Percentiles rank a stretch among this genome's conserved stretches.
These are phyloP conservation scores for Origma solitaria DNA, from an alignment of 2,113 vertebrate genomes.

Conservation along the genomic window DNA sequence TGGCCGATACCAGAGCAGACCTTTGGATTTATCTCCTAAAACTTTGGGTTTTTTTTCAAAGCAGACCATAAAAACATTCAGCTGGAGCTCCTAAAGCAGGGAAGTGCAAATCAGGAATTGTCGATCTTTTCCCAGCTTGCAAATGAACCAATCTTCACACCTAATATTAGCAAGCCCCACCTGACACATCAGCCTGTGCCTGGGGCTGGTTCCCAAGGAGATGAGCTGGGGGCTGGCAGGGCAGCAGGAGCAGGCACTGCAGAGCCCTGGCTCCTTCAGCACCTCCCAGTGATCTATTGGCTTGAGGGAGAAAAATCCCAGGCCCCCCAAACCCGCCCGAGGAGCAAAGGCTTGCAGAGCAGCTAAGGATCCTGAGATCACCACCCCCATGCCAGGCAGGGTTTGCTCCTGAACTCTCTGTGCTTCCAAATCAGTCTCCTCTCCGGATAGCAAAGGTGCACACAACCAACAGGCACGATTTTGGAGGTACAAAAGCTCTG, in stretches of 20 bases:
- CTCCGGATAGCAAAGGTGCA: not conserved
- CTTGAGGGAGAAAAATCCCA: not conserved
- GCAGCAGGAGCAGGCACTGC: not conserved
- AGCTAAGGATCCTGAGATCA: not conserved
- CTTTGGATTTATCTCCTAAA: not conserved
- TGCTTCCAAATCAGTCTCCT: not conserved
- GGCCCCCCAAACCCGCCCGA: rapidly evolving
- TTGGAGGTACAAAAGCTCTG: not conserved
- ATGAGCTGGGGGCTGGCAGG: not conserved
- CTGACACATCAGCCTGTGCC: not conserved
- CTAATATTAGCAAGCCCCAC: not conserved
- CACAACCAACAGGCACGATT: rapidly evolving
- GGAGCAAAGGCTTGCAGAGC: not conserved
- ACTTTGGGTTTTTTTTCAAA: not conserved
- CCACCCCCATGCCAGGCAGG: not conserved
- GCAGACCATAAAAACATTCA: rapidly evolving
- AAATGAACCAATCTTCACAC: not conserved
- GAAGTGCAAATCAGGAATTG: not conserved
- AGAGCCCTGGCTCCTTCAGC: not conserved
- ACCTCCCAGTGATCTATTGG: not conserved
- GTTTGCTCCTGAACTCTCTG: not conserved
- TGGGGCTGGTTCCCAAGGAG: conserved; percentile 18
- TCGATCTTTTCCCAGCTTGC: not conserved
- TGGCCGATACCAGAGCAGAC: not conserved
- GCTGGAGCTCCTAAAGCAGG: not conserved